Conservation (phyloP, 2,888 invertebrate genomes). For the Synergus japonicus region DNA sequence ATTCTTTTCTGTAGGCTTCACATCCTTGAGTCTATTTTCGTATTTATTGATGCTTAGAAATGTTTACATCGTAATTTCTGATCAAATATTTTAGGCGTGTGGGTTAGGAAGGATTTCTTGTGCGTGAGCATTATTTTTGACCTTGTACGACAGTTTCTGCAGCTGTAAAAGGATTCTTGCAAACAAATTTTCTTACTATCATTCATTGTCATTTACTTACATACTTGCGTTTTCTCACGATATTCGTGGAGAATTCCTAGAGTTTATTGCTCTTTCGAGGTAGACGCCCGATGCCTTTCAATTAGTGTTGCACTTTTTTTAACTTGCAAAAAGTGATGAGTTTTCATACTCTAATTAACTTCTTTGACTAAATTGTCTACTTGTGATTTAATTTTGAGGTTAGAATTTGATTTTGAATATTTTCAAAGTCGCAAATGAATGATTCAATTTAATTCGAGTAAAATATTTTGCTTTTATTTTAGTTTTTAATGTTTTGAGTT, state of each 20-base stretch:
- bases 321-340: neutral
- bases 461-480: too few species aligned
- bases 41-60: neutral
- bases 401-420: neutral
- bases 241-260: neutral
- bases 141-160: neutral
- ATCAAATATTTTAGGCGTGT: neutral
- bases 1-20: neutral
- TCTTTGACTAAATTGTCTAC: neutral
- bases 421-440: too few species aligned
- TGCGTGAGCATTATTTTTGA: neutral
- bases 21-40: neutral
- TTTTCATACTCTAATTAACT: slow-evolving; percentile 5
- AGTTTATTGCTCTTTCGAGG: slow-evolving; percentile 31
- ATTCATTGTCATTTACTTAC: slow-evolving; percentile 32
- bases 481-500: too few species aligned
- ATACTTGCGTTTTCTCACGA: slow-evolving; percentile 35
- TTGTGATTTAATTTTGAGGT: neutral
- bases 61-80: neutral
- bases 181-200: slow-evolving; percentile 22
- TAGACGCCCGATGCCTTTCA: neutral
- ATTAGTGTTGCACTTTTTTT: neutral
- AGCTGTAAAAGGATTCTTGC: neutral
- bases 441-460: too few species aligned
- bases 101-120: neutral